Conservation (phyloP, 2,888 invertebrate species). For the Lamproptera curius region DNA sequence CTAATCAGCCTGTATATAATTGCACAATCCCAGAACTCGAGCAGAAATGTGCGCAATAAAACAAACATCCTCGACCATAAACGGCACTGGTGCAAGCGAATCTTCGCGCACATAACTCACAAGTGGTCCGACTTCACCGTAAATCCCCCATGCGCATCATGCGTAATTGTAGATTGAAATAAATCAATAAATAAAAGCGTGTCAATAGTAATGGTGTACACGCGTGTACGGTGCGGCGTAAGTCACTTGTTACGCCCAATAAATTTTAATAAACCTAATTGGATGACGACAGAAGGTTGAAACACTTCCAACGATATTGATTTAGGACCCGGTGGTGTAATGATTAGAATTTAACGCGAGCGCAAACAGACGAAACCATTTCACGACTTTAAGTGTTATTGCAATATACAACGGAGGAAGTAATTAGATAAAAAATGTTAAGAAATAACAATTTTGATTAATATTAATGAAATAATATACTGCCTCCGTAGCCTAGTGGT, state of each 20-base stretch:
- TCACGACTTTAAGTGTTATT: no score
- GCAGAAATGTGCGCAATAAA: slow-evolving; percentile 15
- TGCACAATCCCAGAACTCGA: slow-evolving; percentile 5
- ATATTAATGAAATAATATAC: no score
- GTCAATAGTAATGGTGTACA: slow-evolving; percentile 46
- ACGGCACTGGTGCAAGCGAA: slow-evolving; percentile 14
- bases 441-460: no score
- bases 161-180: slow-evolving; percentile 39
- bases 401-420: no score
- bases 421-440: no score
- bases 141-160: slow-evolving; percentile 22
- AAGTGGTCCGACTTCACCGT: slow-evolving; percentile 20
- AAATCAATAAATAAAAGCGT: slow-evolving; percentile 58
- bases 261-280: slow-evolving; percentile 60
- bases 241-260: slow-evolving; percentile 54
- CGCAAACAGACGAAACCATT: slow-evolving; percentile 1
- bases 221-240: slow-evolving; percentile 44
- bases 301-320: slow-evolving; percentile 35
- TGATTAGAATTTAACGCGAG: slow-evolving; percentile 20
- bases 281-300: slow-evolving; percentile 41
- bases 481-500: no score
- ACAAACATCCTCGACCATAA: slow-evolving; percentile 12
- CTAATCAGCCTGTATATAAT: slow-evolving; percentile 14
- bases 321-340: slow-evolving; percentile 26
- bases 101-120: slow-evolving; percentile 15